A percentile compares a stretch with the other conserved stretches of the same genome.
Evolutionary conservation across 2,113 vertebrate species (phyloP).

Genomic region (Leptocoma aspasia): DNA sequence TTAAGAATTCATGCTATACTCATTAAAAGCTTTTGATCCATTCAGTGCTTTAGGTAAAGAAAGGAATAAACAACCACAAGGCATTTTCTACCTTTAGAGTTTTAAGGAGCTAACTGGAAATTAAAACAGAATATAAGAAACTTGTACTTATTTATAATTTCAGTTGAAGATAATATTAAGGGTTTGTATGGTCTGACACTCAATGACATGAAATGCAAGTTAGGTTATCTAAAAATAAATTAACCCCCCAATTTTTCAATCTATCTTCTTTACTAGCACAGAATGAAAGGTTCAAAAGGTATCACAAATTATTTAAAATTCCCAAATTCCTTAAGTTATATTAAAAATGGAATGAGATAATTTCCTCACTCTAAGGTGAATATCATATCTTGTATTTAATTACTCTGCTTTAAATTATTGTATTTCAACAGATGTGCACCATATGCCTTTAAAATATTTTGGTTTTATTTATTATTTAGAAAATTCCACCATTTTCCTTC

Average conservation of each 20-base stretch:
- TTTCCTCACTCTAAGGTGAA: constrained; percentile 65
- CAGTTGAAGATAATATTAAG: background rate
- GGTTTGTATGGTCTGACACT: background rate
- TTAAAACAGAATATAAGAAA: background rate
- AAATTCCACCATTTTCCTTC: constrained; percentile 60
- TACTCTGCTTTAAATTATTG: constrained; percentile 71
- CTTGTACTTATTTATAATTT: background rate
- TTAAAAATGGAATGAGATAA: constrained; percentile 35
- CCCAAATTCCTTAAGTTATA: constrained; percentile 11
- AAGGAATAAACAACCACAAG: background rate
- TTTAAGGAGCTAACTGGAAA: background rate
- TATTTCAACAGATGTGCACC: constrained; percentile 73
- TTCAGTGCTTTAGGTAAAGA: background rate
- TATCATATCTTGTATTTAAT: constrained; percentile 66
- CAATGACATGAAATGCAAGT: background rate
- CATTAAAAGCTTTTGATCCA: background rate
- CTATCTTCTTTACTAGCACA: background rate
- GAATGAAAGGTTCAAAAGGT: constrained; percentile 27
- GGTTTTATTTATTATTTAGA: constrained; percentile 72
- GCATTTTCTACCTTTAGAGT: background rate
- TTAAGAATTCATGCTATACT: background rate
- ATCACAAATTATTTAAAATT: background rate
- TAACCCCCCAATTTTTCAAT: background rate
- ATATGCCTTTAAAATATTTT: constrained; percentile 73
- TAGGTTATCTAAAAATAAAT: background rate